A percentile compares a stretch with the other conserved stretches of the same genome.
phyloP scores from a whole-genome alignment of 2,797 vertebrate species.

The Tiaroga cobitis region DNA sequence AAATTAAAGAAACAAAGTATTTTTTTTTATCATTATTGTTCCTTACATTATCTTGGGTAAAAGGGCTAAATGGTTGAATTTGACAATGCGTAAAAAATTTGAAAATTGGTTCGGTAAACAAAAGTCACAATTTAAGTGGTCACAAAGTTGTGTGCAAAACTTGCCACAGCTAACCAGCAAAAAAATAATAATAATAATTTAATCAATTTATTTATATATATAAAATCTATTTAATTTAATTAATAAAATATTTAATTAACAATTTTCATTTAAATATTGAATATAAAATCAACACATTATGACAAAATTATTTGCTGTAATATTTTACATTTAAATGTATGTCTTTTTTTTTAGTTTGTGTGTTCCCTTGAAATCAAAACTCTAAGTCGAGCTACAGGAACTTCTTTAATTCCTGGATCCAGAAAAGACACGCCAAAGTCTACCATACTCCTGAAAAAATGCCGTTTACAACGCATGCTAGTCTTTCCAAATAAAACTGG shows the following conservation, averaged over 20 bases:
- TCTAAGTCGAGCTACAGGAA: neutral
- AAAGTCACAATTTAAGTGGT: neutral
- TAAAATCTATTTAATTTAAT: too few relatives aligned
- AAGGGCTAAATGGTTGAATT: neutral
- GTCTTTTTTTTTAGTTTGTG: too few relatives aligned
- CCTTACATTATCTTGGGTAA: neutral
- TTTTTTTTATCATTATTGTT: neutral
- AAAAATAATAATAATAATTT: too few relatives aligned
- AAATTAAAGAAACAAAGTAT: neutral
- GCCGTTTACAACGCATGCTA: neutral
- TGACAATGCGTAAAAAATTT: neutral
- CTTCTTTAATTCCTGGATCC: neutral
- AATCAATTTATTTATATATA: too few relatives aligned
- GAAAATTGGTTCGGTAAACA: neutral
- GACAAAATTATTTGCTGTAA: too few relatives aligned
- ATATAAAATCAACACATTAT: too few relatives aligned
- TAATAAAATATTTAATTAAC: neutral
- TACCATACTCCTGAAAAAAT: neutral
- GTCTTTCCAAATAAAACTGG: slow-evolving; percentile 20
- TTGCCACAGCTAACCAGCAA: neutral
- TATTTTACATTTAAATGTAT: neutral
- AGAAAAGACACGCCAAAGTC: neutral
- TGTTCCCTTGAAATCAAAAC: neutral
- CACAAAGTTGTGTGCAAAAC: neutral
- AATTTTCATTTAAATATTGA: neutral